Percentiles rank a stretch among this genome's conserved stretches.
These are phyloP conservation scores for Syncerus caffer DNA, from an alignment of 2,797 vertebrate species.

Conservation along the genomic window DNA sequence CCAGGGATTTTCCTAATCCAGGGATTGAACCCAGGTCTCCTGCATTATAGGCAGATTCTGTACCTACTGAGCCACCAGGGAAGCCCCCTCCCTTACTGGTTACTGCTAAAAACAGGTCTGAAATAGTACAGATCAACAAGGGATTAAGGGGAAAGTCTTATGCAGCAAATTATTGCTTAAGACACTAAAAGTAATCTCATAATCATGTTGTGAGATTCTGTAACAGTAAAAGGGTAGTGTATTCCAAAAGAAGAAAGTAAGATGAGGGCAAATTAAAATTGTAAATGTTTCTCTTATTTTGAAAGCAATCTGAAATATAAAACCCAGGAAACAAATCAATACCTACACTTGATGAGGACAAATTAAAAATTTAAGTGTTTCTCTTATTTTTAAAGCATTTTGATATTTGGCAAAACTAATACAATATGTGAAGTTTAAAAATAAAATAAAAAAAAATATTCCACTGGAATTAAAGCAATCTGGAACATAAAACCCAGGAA, in stretches of 20 bases:
- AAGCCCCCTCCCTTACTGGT: background rate
- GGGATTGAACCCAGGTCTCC: background rate
- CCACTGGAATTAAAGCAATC: background rate
- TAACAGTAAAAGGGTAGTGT: background rate
- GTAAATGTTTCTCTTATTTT: conserved; percentile 9
- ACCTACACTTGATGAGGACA: background rate
- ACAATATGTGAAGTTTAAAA: no score
- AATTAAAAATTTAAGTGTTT: background rate
- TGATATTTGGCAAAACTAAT: no score
- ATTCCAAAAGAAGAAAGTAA: background rate
- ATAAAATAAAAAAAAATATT: no score
- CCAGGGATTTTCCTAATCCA: background rate
- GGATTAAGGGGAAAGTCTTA: background rate
- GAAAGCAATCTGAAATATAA: background rate
- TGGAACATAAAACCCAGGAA: background rate
- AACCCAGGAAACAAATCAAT: background rate
- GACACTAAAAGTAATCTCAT: background rate
- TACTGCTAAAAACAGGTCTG: background rate
- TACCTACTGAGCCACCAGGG: background rate
- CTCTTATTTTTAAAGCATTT: conserved; percentile 5
- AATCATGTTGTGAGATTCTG: background rate
- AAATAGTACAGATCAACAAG: background rate
- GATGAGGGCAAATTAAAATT: background rate
- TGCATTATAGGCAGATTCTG: background rate
- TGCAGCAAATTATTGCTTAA: background rate